Conservation (phyloP, 2,888 invertebrate genomes). For the Lottia gigantea region DNA sequence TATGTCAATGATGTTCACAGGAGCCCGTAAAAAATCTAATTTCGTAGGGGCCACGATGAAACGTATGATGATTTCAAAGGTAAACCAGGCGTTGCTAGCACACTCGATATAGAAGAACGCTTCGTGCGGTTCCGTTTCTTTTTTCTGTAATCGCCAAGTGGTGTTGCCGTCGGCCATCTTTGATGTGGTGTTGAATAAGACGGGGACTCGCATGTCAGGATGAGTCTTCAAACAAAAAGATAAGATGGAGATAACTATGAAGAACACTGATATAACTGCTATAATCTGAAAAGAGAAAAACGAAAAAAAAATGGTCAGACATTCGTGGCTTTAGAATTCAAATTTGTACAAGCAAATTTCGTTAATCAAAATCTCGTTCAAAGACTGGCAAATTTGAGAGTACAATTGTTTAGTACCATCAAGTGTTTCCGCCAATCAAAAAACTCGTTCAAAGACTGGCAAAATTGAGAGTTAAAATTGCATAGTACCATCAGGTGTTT, state of each 20-base stretch:
- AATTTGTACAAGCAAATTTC: too few relatives aligned
- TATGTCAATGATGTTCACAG: slow-evolving; percentile 94
- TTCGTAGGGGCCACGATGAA: slow-evolving; percentile 91
- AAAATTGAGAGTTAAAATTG: too few relatives aligned
- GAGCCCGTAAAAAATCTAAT: slow-evolving; percentile 87
- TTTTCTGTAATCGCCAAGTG: slow-evolving; percentile 82
- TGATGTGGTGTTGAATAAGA: slow-evolving; percentile 62
- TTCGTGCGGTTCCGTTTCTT: slow-evolving; percentile 93
- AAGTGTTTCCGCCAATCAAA: too few relatives aligned
- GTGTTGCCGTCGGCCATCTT: slow-evolving; percentile 45
- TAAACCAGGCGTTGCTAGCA: slow-evolving; percentile 95
- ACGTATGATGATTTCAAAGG: slow-evolving; percentile 88
- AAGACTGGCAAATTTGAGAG: too few relatives aligned
- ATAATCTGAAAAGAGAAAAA: slow-evolving; percentile 81
- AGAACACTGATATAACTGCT: slow-evolving; percentile 91
- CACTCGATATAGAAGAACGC: slow-evolving; percentile 93
- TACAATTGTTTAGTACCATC: too few relatives aligned
- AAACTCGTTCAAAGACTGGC: too few relatives aligned
- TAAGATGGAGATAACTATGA: slow-evolving; percentile 94
- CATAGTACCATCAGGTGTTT: too few relatives aligned
- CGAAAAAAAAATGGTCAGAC: too few relatives aligned
- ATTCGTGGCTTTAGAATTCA: too few relatives aligned
- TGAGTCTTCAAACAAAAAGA: slow-evolving; percentile 97
- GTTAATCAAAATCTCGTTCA: too few relatives aligned
- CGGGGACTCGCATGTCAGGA: slow-evolving; percentile 75